These are phyloP conservation scores for Grammomys dolichurus DNA, from an alignment of 2,113 vertebrate genomes.

Conservation along the genomic window DNA sequence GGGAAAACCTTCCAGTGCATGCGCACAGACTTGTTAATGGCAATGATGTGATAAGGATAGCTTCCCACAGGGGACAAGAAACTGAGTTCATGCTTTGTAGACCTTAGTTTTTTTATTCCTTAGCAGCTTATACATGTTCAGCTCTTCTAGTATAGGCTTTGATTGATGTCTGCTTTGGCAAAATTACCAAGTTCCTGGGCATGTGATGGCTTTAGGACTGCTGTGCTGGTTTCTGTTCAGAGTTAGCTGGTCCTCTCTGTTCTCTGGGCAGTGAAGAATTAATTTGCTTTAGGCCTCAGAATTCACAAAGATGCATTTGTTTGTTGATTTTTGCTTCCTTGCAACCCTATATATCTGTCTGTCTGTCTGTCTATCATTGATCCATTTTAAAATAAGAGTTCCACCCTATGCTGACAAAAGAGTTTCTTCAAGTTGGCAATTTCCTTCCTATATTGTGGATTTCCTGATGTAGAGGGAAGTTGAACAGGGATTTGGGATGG, in stretches of 20 bases:
- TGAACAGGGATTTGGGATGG: not conserved
- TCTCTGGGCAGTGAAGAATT: conserved; percentile 49
- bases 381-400: not conserved
- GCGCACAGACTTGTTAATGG: no score
- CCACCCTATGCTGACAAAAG: not conserved
- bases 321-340: not conserved
- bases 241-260: not conserved
- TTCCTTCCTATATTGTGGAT: not conserved
- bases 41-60: no score
- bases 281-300: conserved; percentile 55
- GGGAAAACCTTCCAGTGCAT: no score
- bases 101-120: not conserved
- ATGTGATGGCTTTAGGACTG: conserved; percentile 46
- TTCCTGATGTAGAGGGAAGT: not conserved
- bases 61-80: no score
- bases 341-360: not conserved
- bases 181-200: conserved; percentile 13
- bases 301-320: conserved; percentile 39
- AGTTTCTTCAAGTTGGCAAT: not conserved
- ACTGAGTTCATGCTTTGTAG: conserved; percentile 13
- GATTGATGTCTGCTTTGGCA: conserved; percentile 44
- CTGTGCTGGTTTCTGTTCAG: conserved; percentile 33
- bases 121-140: rapidly evolving
- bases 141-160: conserved; percentile 51
- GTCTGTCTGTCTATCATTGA: not conserved